These are phyloP conservation scores for Electrophaes corylata DNA, from an alignment of 2,888 invertebrate genomes.

Conservation along the genomic window DNA sequence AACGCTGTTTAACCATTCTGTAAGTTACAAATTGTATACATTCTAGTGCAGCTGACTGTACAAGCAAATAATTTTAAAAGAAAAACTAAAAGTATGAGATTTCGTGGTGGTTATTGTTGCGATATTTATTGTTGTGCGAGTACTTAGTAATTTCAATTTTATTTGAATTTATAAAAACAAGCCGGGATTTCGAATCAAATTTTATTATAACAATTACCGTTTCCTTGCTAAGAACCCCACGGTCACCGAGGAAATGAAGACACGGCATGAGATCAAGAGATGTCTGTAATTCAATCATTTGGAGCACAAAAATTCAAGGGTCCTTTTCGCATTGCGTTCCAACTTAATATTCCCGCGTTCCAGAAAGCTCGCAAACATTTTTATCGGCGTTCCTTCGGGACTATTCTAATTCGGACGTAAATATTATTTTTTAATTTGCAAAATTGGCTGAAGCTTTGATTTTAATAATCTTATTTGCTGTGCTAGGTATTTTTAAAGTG, in stretches of 20 bases:
- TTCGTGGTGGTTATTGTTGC: too few species aligned
- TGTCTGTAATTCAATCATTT: constrained; percentile 1
- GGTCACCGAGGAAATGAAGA: neutral
- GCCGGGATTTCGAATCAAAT: neutral
- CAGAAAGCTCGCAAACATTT: constrained; percentile 13
- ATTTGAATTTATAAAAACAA: neutral
- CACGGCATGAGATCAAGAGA: neutral
- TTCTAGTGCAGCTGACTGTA: too few species aligned
- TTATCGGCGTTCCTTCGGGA: constrained; percentile 20
- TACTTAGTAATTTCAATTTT: too few species aligned
- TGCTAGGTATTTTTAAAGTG: neutral
- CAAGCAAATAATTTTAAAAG: too few species aligned
- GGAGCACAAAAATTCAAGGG: neutral
- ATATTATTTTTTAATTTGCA: constrained; percentile 37
- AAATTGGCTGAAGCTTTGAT: constrained; percentile 31
- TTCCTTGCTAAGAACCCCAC: neutral
- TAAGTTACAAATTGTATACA: too few species aligned
- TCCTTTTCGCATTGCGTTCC: constrained; percentile 4
- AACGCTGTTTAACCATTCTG: too few species aligned
- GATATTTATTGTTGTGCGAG: too few species aligned
- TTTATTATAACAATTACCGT: too few species aligned
- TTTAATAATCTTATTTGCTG: neutral
- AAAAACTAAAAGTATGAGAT: too few species aligned
- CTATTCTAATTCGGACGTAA: constrained; percentile 25
- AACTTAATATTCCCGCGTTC: constrained; percentile 8